A percentile compares a stretch with the other conserved stretches of the same genome.
phyloP scores from a whole-genome alignment of 1,140 invertebrate genomes.

The Amyelois transitella region DNA sequence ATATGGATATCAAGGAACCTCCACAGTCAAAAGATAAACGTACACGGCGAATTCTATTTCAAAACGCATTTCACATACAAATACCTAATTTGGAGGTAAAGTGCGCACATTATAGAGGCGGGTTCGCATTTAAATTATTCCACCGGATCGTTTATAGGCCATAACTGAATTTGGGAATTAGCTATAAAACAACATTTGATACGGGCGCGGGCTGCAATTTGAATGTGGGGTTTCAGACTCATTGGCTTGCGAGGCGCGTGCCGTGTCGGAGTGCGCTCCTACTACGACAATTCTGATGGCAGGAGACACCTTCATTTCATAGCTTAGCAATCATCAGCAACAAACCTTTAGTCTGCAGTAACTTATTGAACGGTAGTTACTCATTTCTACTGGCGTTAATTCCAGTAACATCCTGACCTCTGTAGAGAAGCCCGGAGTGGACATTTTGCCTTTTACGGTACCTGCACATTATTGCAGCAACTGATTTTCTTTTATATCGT shows the following conservation, averaged over 20 bases:
- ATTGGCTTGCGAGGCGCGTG: conserved; percentile 64
- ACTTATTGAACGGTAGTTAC: too few species aligned
- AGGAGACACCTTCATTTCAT: too few species aligned
- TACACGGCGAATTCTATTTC: conserved; percentile 59
- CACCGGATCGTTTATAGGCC: conserved; percentile 73
- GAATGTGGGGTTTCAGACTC: conserved; percentile 64
- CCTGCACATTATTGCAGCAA: background rate
- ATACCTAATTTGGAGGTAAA: conserved; percentile 71
- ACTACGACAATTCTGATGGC: too few species aligned
- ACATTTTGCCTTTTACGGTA: background rate
- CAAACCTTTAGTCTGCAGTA: too few species aligned
- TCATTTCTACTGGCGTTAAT: too few species aligned
- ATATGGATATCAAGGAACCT: too few species aligned
- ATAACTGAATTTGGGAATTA: conserved; percentile 75
- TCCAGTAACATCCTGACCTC: too few species aligned
- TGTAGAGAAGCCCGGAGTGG: too few species aligned
- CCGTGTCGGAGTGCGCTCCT: too few species aligned
- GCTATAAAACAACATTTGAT: conserved; percentile 75
- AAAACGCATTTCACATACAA: conserved; percentile 74
- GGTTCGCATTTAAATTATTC: conserved; percentile 74
- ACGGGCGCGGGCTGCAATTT: conserved; percentile 70
- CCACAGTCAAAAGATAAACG: conserved; percentile 50
- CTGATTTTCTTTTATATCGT: too few species aligned
- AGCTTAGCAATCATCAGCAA: too few species aligned
- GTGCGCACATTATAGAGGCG: conserved; percentile 70